phyloP scores from a whole-genome alignment of 2,113 vertebrate genomes.

The Physeter macrocephalus region DNA sequence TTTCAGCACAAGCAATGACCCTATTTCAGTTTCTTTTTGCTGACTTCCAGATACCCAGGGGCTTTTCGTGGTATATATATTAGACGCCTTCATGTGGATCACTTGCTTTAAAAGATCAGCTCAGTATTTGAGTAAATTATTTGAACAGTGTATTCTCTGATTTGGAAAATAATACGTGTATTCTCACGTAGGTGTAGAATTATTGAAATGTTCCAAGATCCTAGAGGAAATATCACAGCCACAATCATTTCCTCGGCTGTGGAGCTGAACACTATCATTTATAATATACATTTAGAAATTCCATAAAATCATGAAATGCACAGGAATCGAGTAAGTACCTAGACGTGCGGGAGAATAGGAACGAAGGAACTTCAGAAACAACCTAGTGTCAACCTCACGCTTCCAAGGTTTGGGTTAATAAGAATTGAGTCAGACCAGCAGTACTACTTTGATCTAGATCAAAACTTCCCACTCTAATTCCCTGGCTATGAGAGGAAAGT shows the following conservation, averaged over 20 bases:
- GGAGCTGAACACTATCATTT: background rate
- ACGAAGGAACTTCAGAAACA: conserved; percentile 6
- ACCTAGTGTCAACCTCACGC: conserved; percentile 29
- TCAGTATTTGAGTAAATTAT: background rate
- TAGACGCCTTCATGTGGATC: background rate
- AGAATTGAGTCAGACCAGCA: conserved; percentile 25
- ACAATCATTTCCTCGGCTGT: conserved; percentile 20
- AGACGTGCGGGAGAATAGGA: background rate
- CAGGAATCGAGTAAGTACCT: background rate
- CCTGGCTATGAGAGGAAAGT: conserved; percentile 32
- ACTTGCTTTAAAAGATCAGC: background rate
- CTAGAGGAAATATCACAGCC: conserved; percentile 15
- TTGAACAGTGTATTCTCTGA: conserved; percentile 3
- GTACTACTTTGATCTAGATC: conserved; percentile 40
- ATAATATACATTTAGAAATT: conserved; percentile 6
- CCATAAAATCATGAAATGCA: background rate
- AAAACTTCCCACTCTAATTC: conserved; percentile 51
- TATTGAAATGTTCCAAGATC: conserved; percentile 20
- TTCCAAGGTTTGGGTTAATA: conserved; percentile 47
- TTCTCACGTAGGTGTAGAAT: background rate
- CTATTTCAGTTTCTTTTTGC: background rate
- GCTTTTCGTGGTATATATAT: background rate
- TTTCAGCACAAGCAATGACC: background rate
- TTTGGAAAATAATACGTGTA: conserved; percentile 26
- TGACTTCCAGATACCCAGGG: background rate